phyloP scores from a whole-genome alignment of 2,113 vertebrate genomes.

The Jaculus jaculus region DNA sequence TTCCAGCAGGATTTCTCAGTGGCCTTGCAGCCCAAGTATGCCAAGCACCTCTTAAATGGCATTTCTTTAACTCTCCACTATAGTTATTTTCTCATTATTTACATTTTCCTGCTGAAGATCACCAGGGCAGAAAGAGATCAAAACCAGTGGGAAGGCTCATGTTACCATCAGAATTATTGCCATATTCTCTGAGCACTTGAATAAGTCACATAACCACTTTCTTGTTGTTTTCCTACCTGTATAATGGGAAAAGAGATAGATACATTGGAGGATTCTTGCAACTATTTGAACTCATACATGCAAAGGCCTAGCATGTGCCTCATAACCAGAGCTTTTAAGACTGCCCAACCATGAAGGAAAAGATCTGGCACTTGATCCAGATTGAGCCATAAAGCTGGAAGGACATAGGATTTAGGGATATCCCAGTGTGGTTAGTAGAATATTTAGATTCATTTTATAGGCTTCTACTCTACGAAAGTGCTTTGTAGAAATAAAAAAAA shows the following conservation, averaged over 20 bases:
- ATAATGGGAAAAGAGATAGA: not conserved
- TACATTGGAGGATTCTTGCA: not conserved
- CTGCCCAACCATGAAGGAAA: not conserved
- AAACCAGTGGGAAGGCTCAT: not conserved
- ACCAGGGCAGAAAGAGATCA: not conserved
- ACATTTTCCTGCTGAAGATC: not conserved
- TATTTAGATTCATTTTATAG: not conserved
- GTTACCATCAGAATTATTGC: not conserved
- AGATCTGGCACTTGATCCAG: not conserved
- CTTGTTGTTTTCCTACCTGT: not conserved
- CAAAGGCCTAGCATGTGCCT: not conserved
- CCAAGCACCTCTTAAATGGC: not conserved
- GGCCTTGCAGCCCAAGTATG: too few species aligned
- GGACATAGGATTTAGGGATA: not conserved
- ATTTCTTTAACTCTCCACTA: not conserved
- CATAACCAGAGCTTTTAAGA: not conserved
- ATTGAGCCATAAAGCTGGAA: not conserved
- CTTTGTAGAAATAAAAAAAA: not conserved
- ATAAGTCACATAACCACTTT: not conserved
- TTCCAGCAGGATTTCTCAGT: too few species aligned
- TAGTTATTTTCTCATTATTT: not conserved
- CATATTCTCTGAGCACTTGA: not conserved
- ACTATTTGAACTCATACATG: not conserved
- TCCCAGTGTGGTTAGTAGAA: not conserved
- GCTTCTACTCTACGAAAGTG: not conserved